These are phyloP conservation scores for Meghimatium bilineatum DNA, from an alignment of 2,888 invertebrate genomes.

Conservation along the genomic window DNA sequence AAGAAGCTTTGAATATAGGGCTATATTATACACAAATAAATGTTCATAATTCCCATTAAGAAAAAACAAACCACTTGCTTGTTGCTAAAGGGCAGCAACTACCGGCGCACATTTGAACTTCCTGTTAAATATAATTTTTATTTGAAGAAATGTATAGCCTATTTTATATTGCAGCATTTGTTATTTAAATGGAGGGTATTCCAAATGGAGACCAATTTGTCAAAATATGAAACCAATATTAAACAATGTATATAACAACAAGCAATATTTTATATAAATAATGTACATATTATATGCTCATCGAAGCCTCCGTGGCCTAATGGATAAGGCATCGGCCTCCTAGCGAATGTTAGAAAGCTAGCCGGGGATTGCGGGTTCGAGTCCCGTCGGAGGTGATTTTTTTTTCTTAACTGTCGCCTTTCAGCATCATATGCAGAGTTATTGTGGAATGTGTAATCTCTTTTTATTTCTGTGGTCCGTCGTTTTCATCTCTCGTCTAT, in stretches of 20 bases:
- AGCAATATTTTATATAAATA: neutral
- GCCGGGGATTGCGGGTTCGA: constrained; percentile 75
- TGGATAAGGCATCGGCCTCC: constrained; percentile 75
- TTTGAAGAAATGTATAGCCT: neutral
- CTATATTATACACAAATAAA: no score
- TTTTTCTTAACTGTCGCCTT: constrained; percentile 45
- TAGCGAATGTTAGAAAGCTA: constrained; percentile 57
- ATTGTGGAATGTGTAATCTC: no score
- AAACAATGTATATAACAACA: no score
- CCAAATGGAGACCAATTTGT: no score
- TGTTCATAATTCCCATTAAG: neutral
- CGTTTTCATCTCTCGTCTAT: no score
- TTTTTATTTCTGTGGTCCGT: no score
- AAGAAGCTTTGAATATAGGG: no score
- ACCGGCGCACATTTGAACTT: neutral
- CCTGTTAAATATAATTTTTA: neutral
- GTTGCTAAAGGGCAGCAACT: neutral
- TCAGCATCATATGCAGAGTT: no score
- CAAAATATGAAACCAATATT: no score
- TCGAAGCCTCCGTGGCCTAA: constrained; percentile 72
- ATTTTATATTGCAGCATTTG: neutral
- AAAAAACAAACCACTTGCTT: neutral
- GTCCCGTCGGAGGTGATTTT: constrained; percentile 72
- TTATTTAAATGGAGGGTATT: no score
- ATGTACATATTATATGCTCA: neutral